Base-by-base conservation (phyloP, 2,113 vertebrate genomes). In the Australoheros scitulus region DNA sequence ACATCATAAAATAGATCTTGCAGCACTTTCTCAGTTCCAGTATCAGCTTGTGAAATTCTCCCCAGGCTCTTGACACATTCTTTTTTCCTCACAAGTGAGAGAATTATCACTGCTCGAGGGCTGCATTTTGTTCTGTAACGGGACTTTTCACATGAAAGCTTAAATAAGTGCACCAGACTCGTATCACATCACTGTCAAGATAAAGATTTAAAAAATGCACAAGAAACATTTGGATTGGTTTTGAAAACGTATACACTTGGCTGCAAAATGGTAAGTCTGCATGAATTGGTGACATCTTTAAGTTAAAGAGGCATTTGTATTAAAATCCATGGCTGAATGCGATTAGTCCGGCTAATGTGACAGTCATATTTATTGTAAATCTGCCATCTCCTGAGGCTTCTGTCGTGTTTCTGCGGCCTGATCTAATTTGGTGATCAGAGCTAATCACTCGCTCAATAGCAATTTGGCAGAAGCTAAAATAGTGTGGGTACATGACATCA, bases 21-120 rank as follows among this genome's bases (percentile, higher is more conserved):
- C 52, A 84, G 80, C 26, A 2, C 63, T 83, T 89, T 64, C 59
- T 79, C 81, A 61, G 74, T 68, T 86, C 65, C 76, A 57, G 36
- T 58, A 86, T 79, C 63, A 78, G 79, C 78, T 75, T 77, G 83
- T 56, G 76, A 90, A 83, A 77, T 65, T 75, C 68, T 29, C 58
- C n/a, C 61, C 10, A 11, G 3, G 56, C 58, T 80, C 61, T 79
- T 77, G 58, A 74, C 77, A 76, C 17, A 6, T 74, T 79, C 11
- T 64, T 77, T 72, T 64, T 60, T 63, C 47, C 58, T 41, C 74
- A 80, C 41, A 82, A 76, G 68, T 52, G 20, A 82, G 63, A 87
- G 76, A 64, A 65, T 63, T 63, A 89, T 76, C 72, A 55, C 75
- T 18, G 81, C 81, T 74, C 4, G 41, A 79, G 76, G 60, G 84